Percentiles rank a stretch among this genome's conserved stretches.
Conservation (phyloP, 2,888 invertebrate genomes). For the Acleris laterana region DNA sequence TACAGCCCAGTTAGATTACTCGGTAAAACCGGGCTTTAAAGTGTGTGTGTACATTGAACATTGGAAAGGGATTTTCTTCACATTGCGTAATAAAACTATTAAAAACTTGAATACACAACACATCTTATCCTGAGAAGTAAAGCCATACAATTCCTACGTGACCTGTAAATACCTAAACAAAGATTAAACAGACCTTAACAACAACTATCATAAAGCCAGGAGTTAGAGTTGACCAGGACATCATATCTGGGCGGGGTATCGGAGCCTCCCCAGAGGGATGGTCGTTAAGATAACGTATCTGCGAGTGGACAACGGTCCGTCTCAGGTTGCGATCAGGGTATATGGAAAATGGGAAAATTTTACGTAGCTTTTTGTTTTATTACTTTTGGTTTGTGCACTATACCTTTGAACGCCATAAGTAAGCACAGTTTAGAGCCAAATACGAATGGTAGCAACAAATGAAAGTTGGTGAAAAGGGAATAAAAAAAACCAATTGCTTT, state of each 20-base stretch:
- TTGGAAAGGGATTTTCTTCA: background rate
- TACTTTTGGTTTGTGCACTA: background rate
- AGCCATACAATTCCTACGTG: slow-evolving; percentile 27
- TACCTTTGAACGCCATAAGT: too few species aligned
- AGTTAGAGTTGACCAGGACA: slow-evolving; percentile 72
- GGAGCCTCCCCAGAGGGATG: slow-evolving; percentile 48
- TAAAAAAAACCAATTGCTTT: too few species aligned
- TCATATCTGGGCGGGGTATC: slow-evolving; percentile 67
- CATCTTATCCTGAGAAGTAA: slow-evolving; percentile 4
- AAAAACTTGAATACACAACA: background rate
- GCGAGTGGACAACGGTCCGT: slow-evolving; percentile 63
- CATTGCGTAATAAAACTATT: too few species aligned
- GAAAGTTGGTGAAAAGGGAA: too few species aligned
- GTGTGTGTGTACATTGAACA: background rate
- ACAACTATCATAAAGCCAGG: slow-evolving; percentile 63
- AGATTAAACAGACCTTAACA: slow-evolving; percentile 45
- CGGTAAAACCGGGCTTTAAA: background rate
- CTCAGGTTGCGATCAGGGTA: slow-evolving; percentile 61
- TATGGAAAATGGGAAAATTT: slow-evolving; percentile 45
- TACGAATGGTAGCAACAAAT: too few species aligned
- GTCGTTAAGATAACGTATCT: slow-evolving; percentile 81
- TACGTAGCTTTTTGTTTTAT: slow-evolving; percentile 19
- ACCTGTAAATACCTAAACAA: slow-evolving; percentile 29
- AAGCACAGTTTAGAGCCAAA: too few species aligned
- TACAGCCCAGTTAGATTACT: background rate